Base-by-base conservation (phyloP, 2,797 vertebrate species). In the Sebastolobus altivelis region DNA sequence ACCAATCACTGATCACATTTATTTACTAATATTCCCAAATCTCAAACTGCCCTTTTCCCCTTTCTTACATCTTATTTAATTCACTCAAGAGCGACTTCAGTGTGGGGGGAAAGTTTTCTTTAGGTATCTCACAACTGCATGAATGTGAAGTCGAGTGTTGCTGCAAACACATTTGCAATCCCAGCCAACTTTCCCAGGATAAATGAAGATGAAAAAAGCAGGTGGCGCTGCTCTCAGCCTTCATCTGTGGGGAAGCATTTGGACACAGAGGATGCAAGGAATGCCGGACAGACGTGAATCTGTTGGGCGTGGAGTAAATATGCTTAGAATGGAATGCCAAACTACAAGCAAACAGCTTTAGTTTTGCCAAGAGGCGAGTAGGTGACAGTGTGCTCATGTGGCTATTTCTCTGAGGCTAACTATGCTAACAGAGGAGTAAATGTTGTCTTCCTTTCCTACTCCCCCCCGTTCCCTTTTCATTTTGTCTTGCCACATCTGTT, bases 401-500 rank as follows among this genome's bases (percentile, higher is more conserved):
- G 75, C 2, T 12, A 9, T 43, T 74, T 46, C 56, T 72, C 20
- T 65, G 27, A 78, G 13, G 77, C 66, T 59, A 75, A 65, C 65
- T 60, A 55, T 54, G 65, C 62, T 71, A 72, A 85, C 61, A 12
- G 75, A 61, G 9, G 60, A 63, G 67, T 49, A 69, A 83, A 83
- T 71, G 59, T 74, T 81, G 70, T 80, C 81, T 66, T 75, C 14
- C 46, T 65, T 61, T 52, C 58, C 60, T 18, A 61, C 59, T 70
- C 22, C 61, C 33, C 55, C 80, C 31, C 16, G 4, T 62, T 81
- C 52, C 65, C 40, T 69, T 83, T 78, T 80, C 10, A 62, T 87
- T 90, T 88, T 82, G 33, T 80, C 83, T 86, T 83, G 88, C 90
- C 84, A 93, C 93, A 95, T 96, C 93, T 95, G 94, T 92, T 94